phyloP scores from a whole-genome alignment of 2,113 vertebrate genomes.

The Argyrosomus japonicus region DNA sequence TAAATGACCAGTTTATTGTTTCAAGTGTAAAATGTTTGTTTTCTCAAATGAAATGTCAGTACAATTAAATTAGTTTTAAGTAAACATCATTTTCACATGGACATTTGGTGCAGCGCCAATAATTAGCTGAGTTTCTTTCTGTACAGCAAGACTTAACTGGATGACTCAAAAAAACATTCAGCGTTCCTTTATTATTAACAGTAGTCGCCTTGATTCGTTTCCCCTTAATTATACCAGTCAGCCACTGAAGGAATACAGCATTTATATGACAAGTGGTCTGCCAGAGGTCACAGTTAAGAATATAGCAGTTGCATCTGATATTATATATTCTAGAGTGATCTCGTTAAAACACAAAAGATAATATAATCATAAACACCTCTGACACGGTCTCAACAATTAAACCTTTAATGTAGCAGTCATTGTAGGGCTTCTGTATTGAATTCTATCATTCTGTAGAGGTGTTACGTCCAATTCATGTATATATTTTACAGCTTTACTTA shows the following conservation, averaged over 20 bases:
- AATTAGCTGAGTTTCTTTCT: neutral
- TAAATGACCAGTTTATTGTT: neutral
- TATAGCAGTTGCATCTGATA: no score
- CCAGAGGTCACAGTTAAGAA: neutral
- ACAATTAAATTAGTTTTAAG: neutral
- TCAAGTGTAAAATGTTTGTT: neutral
- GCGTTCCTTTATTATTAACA: neutral
- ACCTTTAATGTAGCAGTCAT: neutral
- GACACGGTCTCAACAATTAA: neutral
- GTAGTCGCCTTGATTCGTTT: constrained; percentile 15
- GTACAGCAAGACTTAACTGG: neutral
- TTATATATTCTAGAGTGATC: no score
- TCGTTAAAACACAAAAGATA: neutral
- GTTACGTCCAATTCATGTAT: neutral
- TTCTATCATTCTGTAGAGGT: neutral
- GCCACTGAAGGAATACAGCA: neutral
- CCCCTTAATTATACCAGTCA: constrained; percentile 26
- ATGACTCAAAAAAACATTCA: neutral
- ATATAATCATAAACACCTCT: neutral
- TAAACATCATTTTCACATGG: neutral
- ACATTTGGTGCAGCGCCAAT: neutral
- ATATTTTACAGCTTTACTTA: neutral
- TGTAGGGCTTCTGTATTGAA: neutral
- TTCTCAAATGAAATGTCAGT: no score
- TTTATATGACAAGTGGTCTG: neutral